phyloP scores from a whole-genome alignment of 2,888 invertebrate species.

The Campoletis raptor region DNA sequence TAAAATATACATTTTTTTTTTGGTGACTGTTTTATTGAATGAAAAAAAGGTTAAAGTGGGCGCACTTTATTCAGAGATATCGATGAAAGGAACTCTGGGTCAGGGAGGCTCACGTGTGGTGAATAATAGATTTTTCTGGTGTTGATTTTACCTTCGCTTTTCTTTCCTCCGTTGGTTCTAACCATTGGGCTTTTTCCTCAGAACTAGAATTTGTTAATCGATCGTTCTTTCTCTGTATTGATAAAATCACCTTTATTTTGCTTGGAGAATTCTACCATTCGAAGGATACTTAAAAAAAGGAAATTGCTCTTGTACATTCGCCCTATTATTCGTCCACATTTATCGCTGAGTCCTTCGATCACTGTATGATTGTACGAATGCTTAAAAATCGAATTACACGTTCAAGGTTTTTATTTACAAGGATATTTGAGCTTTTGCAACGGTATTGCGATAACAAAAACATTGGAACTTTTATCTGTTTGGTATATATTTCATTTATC shows the following conservation, averaged over 20 bases:
- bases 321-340: background rate
- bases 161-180: background rate
- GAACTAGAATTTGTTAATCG: background rate
- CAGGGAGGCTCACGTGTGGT: background rate
- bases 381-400: background rate
- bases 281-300: background rate
- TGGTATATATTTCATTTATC: background rate
- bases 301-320: background rate
- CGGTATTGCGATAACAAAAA: background rate
- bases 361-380: background rate
- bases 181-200: background rate
- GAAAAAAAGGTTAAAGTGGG: background rate
- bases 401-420: background rate
- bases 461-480: background rate
- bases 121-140: slow-evolving; percentile 11
- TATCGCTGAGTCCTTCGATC: background rate
- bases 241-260: background rate
- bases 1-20: background rate
- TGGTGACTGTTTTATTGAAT: background rate
- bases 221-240: background rate
- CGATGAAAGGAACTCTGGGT: background rate
- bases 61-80: background rate
- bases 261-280: background rate
- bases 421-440: background rate
- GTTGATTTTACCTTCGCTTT: background rate